Evolutionary conservation across 2,113 vertebrate species (phyloP), one percentile per base, ranked within the genome.

Genomic region (Scatophagus argus): DNA sequence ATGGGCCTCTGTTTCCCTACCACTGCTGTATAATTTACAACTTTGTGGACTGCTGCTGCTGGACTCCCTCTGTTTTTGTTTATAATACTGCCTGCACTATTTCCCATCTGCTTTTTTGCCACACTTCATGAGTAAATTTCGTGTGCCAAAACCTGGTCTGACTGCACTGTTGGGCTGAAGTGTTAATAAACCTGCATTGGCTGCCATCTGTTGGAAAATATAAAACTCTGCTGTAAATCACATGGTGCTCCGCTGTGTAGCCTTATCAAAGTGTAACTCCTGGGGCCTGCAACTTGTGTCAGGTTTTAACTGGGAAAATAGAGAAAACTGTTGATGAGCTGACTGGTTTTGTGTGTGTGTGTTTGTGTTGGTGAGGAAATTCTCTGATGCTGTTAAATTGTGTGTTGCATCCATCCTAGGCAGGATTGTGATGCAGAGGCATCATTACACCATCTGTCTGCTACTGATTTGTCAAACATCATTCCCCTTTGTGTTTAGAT

Each of bases 401-500:
- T 25, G 58, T 29, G 41, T 51, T 71, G 67, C 63, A 54, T 56
- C 62, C 44, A 72, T 70, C 54, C 34, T 34, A 36, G 60, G 46
- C 36, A 60, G 58, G 38, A 73, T 38, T 0, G 21, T 52, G 55
- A 71, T 0, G 19, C 49, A 63, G 84, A 19, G 43, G 59, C 68
- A 76, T 87, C 34, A 77, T 77, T 80, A 60, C 47, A 62, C 66
- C 1, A 25, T 74, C 81, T 81, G 69, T 82, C 79, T 88, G 63
- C 49, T 67, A 85, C 89, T 74, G 81, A 90, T 89, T 77, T 84
- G 65, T 61, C 27, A 60, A 66, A 51, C 43, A 65, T 44, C 51
- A 54, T 46, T 34, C n/a, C 27, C 55, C 19, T 41, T 29, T 62
- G 59, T 56, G 41, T 62, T 52, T 2, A 39, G 49, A 73, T 60